These are phyloP conservation scores for Tetrax tetrax DNA, from an alignment of 2,113 vertebrate genomes.

Conservation along the genomic window DNA sequence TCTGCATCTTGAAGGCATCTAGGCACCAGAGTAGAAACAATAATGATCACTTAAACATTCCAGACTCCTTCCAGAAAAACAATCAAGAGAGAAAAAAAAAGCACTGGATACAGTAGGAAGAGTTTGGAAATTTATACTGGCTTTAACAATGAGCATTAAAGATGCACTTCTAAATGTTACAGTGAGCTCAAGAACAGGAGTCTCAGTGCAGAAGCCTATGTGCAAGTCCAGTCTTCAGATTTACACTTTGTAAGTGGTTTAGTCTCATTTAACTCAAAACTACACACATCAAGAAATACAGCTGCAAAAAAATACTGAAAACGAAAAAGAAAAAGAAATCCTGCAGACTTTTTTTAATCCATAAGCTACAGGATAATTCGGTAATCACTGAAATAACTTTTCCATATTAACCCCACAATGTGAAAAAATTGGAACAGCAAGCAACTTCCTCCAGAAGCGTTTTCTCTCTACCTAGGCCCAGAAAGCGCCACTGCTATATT, in stretches of 20 bases:
- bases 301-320: background rate
- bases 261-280: background rate
- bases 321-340: background rate
- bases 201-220: background rate
- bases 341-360: background rate
- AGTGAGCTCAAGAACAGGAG: background rate
- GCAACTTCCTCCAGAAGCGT: background rate
- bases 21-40: constrained; percentile 38
- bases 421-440: background rate
- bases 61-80: background rate
- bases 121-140: background rate
- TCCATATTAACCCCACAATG: background rate
- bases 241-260: background rate
- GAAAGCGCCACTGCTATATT: rapidly evolving
- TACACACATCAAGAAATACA: background rate
- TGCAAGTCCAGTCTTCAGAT: background rate
- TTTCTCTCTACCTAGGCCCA: background rate
- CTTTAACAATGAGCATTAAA: background rate
- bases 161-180: background rate
- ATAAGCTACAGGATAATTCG: background rate
- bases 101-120: background rate
- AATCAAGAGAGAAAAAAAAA: background rate
- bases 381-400: background rate
- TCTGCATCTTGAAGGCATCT: constrained; percentile 92
- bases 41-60: background rate